phyloP scores from a whole-genome alignment of 2,113 vertebrate species.

The Labeo rohita region DNA sequence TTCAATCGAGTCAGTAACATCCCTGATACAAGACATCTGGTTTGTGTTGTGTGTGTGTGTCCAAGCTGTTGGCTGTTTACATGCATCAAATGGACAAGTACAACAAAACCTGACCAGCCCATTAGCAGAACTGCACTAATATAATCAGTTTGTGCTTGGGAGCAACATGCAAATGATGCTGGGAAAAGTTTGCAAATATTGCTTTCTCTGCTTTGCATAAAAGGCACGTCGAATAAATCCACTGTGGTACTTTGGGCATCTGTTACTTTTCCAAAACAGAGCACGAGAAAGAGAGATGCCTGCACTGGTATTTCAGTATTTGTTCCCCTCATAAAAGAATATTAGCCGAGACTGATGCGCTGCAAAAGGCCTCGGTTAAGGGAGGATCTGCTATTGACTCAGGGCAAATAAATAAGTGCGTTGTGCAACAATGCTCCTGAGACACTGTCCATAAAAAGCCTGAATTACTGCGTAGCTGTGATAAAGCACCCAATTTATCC shows the following conservation, averaged over 20 bases:
- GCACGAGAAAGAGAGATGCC: background rate
- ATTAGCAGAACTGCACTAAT: background rate
- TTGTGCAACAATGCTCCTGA: constrained; percentile 6
- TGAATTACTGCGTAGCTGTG: background rate
- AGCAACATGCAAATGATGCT: background rate
- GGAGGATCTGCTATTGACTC: background rate
- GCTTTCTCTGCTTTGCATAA: background rate
- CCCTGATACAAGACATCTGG: background rate
- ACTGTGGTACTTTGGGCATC: background rate
- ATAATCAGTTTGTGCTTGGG: background rate
- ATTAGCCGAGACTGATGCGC: background rate
- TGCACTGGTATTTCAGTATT: background rate
- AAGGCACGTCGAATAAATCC: background rate
- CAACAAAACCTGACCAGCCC: background rate
- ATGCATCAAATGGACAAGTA: background rate
- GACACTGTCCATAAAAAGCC: background rate
- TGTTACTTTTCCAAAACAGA: background rate
- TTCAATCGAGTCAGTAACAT: background rate
- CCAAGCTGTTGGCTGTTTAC: background rate
- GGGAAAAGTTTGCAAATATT: background rate
- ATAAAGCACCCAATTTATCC: constrained; percentile 2
- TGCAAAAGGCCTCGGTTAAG: constrained; percentile 49
- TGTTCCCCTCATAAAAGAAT: background rate
- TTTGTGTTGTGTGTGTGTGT: background rate
- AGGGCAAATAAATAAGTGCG: background rate